Evolutionary conservation across 2,888 invertebrate species (phyloP).

Genomic region (Cantharis rufa): DNA sequence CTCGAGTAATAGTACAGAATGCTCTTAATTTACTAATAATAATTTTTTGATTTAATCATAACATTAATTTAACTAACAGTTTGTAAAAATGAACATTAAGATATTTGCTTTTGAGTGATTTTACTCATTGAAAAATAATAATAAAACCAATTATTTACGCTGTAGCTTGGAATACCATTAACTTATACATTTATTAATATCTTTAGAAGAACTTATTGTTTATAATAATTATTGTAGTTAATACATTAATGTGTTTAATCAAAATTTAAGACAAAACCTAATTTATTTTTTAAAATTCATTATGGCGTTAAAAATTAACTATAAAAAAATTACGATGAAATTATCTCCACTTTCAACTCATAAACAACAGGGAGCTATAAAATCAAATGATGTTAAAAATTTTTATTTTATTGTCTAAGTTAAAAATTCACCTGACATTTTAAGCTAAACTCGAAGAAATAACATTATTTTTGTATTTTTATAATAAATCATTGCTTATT

Average conservation of each 20-base stretch:
- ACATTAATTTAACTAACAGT: too few relatives aligned
- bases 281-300: background rate
- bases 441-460: background rate
- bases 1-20: too few relatives aligned
- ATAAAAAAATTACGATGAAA: background rate
- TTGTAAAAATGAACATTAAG: too few relatives aligned
- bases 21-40: too few relatives aligned
- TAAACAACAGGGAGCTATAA: background rate
- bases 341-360: background rate
- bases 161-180: background rate
- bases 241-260: background rate
- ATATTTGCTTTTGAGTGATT: too few relatives aligned
- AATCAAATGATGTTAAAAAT: background rate
- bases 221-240: background rate
- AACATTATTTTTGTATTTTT: background rate
- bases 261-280: background rate
- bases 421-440: background rate
- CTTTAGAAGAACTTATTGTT: background rate
- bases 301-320: background rate
- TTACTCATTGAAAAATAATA: background rate
- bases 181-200: background rate
- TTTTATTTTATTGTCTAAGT: background rate
- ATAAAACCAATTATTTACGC: background rate
- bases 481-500: background rate
- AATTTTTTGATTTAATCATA: too few relatives aligned